Evolutionary conservation across 2,797 vertebrate species (phyloP).

Genomic region (Hipposideros larvatus): DNA sequence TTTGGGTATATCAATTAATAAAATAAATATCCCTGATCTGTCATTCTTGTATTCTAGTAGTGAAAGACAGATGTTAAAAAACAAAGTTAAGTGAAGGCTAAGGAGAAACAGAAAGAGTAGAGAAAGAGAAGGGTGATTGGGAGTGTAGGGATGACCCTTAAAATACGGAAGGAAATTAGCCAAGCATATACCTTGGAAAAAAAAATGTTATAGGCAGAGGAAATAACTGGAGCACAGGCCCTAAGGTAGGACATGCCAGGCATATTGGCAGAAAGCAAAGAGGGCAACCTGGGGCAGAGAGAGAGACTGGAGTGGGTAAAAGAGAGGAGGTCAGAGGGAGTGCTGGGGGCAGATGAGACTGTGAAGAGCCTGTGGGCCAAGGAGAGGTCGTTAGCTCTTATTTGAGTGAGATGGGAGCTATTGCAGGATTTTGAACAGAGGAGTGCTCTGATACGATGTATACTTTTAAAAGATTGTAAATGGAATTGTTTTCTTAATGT

Average conservation of each 20-base stretch:
- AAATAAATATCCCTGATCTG: background rate
- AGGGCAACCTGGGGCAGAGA: background rate
- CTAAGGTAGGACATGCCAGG: background rate
- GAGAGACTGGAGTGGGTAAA: background rate
- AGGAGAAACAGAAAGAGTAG: background rate
- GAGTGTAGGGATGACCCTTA: background rate
- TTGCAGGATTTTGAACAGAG: background rate
- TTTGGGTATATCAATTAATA: background rate
- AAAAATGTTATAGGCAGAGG: background rate
- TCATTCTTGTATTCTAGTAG: background rate
- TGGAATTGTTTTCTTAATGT: no score
- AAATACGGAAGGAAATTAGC: background rate
- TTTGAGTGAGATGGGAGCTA: background rate
- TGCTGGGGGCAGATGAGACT: background rate
- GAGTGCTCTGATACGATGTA: background rate
- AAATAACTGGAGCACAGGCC: background rate
- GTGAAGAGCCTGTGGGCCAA: background rate
- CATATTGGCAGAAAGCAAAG: background rate
- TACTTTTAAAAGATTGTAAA: background rate
- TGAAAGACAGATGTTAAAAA: background rate
- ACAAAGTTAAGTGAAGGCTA: background rate
- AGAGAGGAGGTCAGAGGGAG: background rate
- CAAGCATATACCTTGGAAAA: background rate
- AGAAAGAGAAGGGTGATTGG: background rate
- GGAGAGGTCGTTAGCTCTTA: background rate